Conservation (phyloP, 2,888 invertebrate species). For the Thera obeliscata region DNA sequence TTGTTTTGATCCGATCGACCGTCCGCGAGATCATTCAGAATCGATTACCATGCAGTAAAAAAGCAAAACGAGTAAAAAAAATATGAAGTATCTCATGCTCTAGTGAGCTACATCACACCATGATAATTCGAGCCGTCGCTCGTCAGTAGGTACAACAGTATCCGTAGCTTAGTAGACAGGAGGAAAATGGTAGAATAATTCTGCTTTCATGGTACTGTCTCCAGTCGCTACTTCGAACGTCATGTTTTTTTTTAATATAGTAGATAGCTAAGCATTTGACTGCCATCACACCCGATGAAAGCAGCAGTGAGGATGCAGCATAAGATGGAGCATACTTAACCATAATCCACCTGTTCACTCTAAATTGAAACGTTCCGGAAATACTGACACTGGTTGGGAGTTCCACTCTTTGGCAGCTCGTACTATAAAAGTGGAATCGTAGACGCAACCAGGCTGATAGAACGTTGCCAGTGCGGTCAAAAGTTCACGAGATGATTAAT, state of each 20-base stretch:
- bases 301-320: too few species aligned
- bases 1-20: slow-evolving; percentile 37
- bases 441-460: not conserved
- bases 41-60: slow-evolving; percentile 53
- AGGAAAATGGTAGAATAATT: too few species aligned
- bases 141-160: not conserved
- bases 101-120: slow-evolving; percentile 62
- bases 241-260: too few species aligned
- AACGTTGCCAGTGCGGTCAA: not conserved
- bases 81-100: slow-evolving; percentile 59
- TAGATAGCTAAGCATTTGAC: too few species aligned
- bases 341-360: too few species aligned
- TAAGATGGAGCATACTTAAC: too few species aligned
- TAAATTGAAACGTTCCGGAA: too few species aligned
- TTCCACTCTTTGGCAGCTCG: not conserved
- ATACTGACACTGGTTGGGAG: too few species aligned
- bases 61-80: slow-evolving; percentile 46
- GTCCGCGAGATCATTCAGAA: slow-evolving; percentile 52
- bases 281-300: too few species aligned
- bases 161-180: not conserved
- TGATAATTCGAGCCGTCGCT: slow-evolving; percentile 41
- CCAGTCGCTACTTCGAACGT: not conserved
- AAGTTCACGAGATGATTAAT: not conserved
- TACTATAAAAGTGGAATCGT: not conserved
- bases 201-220: not conserved